Evolutionary conservation across 1,140 invertebrate genomes (phyloP), one percentile per base, ranked within the genome.

Genomic region (Polyergus mexicanus): DNA sequence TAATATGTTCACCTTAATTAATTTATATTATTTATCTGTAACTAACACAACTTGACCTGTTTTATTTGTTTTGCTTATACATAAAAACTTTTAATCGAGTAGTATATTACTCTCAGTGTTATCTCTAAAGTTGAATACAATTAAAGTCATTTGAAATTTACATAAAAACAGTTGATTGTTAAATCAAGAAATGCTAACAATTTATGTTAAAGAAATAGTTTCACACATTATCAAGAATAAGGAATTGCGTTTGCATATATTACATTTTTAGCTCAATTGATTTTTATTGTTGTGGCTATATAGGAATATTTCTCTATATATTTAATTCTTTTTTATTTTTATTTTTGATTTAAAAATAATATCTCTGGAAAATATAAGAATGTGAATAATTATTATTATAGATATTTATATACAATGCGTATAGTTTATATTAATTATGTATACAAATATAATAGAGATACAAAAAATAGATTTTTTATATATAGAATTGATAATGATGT

Each of bases 21-120:
- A 84, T 58, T 87, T 75, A 10, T 84, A 6, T 47, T 87, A 63
- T 41, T 71, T 54, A 44, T 75, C 7, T 75, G 25, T 71, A 28
- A 76, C 22, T 84, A 54, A 84, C 19, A 74, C 47, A 22, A 87
- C 58, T 71, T 74, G n/a, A 69, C 38, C 4, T 4, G 16, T 71
- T 72, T 88, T 78, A 71, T 75, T 74, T 62, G 2, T 47, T 76
- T 60, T 86, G 16, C 81, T 72, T n/a, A 72, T 51, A 77, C n/a
- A 71, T 47, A 22, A 69, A 25, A 63, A 74, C 2, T n/a, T 47
- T 19, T 28, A 51, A 84, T 75, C 10, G 19, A 25, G 3, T 76
- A 77, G 8, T 77, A 66, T 35, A 66, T 51, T 54, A 85, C 58
- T 77, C 68, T 85, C 7, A 68, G 1, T 32, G n/a, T 2, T 77